Conservation (phyloP, 2,888 invertebrate species). For the Halocaridina rubra region DNA sequence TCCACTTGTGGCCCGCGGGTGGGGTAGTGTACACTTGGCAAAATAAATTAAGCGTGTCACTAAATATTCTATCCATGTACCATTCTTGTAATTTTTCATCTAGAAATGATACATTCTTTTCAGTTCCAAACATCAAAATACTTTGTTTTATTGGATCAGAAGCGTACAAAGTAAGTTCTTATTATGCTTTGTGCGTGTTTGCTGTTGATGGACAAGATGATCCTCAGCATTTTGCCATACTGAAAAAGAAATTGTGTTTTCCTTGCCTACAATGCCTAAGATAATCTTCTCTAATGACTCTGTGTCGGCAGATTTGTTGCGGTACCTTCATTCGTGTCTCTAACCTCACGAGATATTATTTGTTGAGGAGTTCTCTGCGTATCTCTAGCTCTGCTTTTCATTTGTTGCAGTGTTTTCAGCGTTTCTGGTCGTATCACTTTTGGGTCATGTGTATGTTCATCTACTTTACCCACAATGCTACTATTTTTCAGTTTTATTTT, state of each 20-base stretch:
- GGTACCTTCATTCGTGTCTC: not conserved
- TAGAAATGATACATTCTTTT: not conserved
- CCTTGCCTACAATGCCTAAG: too few relatives aligned
- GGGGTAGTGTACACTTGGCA: not conserved
- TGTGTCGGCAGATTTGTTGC: not conserved
- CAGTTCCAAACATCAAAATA: not conserved
- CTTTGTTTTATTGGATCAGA: not conserved
- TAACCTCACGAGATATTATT: not conserved
- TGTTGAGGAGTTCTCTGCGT: not conserved
- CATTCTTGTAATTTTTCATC: not conserved
- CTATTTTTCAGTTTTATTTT: too few relatives aligned
- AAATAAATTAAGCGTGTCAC: not conserved
- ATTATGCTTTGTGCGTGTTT: not conserved
- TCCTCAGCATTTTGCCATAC: too few relatives aligned
- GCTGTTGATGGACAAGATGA: too few relatives aligned
- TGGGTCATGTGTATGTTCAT: too few relatives aligned
- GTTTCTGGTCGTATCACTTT: too few relatives aligned
- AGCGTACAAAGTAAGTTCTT: not conserved
- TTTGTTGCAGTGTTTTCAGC: not conserved
- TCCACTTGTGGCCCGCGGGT: too few relatives aligned
- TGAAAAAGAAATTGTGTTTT: too few relatives aligned
- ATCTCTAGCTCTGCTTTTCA: not conserved
- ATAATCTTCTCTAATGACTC: too few relatives aligned
- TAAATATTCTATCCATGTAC: not conserved
- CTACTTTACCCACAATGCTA: too few relatives aligned